Evolutionary conservation across 2,113 vertebrate genomes (phyloP).

Genomic region (Cardinalis cardinalis): DNA sequence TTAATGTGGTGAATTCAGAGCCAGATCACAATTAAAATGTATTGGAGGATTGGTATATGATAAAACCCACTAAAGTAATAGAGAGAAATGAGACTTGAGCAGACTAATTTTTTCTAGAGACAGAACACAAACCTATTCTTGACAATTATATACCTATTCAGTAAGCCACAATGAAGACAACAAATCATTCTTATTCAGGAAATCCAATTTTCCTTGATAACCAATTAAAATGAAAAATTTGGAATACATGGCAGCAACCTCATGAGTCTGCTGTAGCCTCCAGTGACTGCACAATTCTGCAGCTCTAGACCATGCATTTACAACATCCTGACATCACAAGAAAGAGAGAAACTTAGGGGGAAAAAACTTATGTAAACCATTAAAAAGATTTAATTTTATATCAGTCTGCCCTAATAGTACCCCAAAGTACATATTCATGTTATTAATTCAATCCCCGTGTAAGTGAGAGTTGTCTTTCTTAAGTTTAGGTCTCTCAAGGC

Average conservation of each 20-base stretch:
- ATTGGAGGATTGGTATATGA: background rate
- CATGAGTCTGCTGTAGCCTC: background rate
- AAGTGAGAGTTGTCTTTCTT: background rate
- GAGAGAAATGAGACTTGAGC: background rate
- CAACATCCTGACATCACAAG: background rate
- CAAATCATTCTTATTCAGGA: background rate
- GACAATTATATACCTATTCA: background rate
- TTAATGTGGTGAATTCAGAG: background rate
- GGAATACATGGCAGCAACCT: background rate
- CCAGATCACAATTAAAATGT: background rate
- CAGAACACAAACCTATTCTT: background rate
- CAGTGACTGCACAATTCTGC: background rate
- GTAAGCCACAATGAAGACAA: background rate
- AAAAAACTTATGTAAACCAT: background rate
- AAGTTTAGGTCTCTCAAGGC: background rate
- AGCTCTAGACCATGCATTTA: background rate
- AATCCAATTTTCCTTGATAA: background rate
- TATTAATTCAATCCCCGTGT: background rate
- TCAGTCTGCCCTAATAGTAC: background rate
- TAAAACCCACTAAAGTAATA: background rate
- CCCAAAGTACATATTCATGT: background rate
- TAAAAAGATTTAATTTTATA: background rate
- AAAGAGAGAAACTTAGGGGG: background rate
- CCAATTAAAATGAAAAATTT: background rate
- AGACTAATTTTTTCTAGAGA: background rate